These are phyloP conservation scores for Eudemis profundana DNA, from an alignment of 2,888 invertebrate genomes.

Conservation along the genomic window DNA sequence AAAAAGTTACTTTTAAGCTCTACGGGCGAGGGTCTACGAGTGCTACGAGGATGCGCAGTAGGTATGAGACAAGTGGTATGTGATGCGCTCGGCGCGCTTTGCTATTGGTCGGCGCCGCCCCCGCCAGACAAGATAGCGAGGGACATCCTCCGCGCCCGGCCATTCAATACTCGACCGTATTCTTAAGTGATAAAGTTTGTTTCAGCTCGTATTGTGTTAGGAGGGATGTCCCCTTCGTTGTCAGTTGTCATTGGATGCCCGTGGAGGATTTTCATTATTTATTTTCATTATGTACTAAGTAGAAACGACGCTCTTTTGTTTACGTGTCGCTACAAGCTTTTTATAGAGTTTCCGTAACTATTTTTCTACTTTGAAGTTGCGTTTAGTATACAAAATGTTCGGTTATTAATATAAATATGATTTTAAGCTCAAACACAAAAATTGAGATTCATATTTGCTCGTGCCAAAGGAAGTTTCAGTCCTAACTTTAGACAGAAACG, in stretches of 20 bases:
- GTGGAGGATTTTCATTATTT: slow-evolving; percentile 78
- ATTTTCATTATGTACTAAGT: slow-evolving; percentile 63
- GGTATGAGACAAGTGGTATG: slow-evolving; percentile 75
- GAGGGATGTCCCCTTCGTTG: slow-evolving; percentile 82
- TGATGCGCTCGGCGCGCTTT: slow-evolving; percentile 73
- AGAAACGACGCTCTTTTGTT: slow-evolving; percentile 47
- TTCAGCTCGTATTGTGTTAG: slow-evolving; percentile 52
- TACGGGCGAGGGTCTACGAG: slow-evolving; percentile 39
- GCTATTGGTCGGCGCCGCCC: slow-evolving; percentile 79
- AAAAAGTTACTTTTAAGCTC: slow-evolving; percentile 22
- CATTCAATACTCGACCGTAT: slow-evolving; percentile 54
- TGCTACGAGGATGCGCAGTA: slow-evolving; percentile 70
- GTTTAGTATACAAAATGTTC: neutral
- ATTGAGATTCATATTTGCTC: slow-evolving; percentile 4
- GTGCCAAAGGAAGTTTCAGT: slow-evolving; percentile 29
- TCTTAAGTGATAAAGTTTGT: slow-evolving; percentile 51
- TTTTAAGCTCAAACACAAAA: slow-evolving; percentile 6
- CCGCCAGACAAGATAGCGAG: slow-evolving; percentile 83
- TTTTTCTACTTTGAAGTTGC: neutral
- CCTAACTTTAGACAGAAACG: slow-evolving; percentile 34
- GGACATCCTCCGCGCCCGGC: slow-evolving; percentile 73
- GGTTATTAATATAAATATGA: neutral
- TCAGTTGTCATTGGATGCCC: slow-evolving; percentile 84
- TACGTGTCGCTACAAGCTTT: slow-evolving; percentile 42
- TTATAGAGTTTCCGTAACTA: slow-evolving; percentile 30